Base-by-base conservation (phyloP, 2,113 vertebrate genomes). In the Ursus arctos region DNA sequence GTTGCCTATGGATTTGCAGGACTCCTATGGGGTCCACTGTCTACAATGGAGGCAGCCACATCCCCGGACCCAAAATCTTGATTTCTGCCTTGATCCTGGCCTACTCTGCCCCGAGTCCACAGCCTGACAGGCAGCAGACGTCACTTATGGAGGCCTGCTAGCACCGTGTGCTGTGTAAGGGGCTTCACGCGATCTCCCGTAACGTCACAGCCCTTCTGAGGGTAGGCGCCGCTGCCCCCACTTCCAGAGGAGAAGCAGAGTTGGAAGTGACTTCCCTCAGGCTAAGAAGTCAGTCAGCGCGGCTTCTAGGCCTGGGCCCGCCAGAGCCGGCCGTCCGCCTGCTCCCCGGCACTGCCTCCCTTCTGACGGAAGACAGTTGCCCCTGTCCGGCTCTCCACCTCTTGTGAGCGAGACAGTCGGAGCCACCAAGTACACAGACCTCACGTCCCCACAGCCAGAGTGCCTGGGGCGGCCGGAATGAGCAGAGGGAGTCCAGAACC, bases 371-470 rank as follows among this genome's bases (percentile, higher is more conserved):
- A 59, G 36, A 63, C 36, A 26, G 13, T 57, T 69, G 24, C n/a
- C 63, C 24, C 13, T 26, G 19, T 36, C 22, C 24, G 36, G 65
- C n/a, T 53, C 63, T 85, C 63, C 31, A 22, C 63, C 28, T 33
- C 83, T 57, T 9, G 8, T 15, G 3, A 81, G 49, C 51, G 81
- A 81, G 88, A 76, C 6, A 0, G 33, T 86, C 51, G 81, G 79
- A 91, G 47, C 43, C 33, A 65, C 59, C 24, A 65, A 69, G 79
- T 53, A 28, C 18, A 7, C 6, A 15, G 12, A 19, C 7, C 43
- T 33, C 0, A 0, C 2, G 12, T 7, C 33, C 49, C 19, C 31
- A 67, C 1, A 47, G 40, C 40, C 57, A 88, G 49, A 53, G 15
- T 28, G 10, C 28, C 72, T 0, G 7, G 61, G 83, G 69, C 59